Evolutionary conservation across 2,888 invertebrate genomes (phyloP).

Genomic region (Ellobium chinense): DNA sequence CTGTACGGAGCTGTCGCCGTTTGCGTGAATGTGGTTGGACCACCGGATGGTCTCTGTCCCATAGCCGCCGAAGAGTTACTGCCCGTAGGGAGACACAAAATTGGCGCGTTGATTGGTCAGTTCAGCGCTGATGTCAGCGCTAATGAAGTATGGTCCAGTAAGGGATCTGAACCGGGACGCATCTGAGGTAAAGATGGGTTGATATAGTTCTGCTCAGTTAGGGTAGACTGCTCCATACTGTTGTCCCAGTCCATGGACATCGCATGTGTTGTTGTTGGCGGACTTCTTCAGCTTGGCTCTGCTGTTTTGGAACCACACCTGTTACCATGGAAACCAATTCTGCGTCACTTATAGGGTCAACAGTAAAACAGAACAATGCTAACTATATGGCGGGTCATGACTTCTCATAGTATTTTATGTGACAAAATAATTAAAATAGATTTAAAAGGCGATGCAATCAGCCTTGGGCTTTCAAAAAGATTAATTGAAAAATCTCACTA

Average conservation of each 20-base stretch:
- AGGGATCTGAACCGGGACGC: slow-evolving; percentile 10
- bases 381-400: too few relatives aligned
- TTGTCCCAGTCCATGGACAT: slow-evolving; percentile 42
- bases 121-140: slow-evolving; percentile 1
- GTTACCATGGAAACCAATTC: too few relatives aligned
- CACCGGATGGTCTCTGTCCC: neutral
- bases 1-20: neutral
- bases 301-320: slow-evolving; percentile 96
- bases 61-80: neutral
- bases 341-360: too few relatives aligned
- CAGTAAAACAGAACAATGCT: too few relatives aligned
- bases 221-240: slow-evolving; percentile 26
- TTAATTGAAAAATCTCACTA: too few relatives aligned
- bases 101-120: neutral
- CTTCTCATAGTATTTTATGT: too few relatives aligned
- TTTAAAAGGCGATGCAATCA: too few relatives aligned
- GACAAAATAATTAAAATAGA: too few relatives aligned
- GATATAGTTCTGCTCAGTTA: slow-evolving; percentile 19
- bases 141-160: slow-evolving; percentile 19
- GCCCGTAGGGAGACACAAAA: slow-evolving; percentile 22
- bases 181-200: slow-evolving; percentile 9
- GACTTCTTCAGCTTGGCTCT: slow-evolving; percentile 95
- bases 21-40: neutral
- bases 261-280: slow-evolving; percentile 37
- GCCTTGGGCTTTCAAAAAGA: too few relatives aligned